Evolutionary conservation across 2,797 vertebrate genomes (phyloP), one percentile per base, ranked within the genome.

Genomic region (Choloepus didactylus): DNA sequence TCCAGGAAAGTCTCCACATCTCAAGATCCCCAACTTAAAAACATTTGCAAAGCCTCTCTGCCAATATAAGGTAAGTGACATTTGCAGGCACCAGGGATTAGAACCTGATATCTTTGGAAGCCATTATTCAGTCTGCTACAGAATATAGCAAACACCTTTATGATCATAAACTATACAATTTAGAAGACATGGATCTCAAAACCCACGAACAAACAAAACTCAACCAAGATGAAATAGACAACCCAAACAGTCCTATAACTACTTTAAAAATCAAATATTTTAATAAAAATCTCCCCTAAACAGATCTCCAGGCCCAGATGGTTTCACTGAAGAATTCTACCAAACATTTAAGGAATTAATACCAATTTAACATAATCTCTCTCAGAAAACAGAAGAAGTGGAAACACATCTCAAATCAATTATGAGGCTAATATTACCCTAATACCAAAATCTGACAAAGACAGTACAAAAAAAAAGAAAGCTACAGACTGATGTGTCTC

Each of bases 121-220:
- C 46, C 46, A 49, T 10, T 49, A 49, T 49, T 49, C n/a, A 59
- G 66, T 9, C 44, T 69, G 38, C 25, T 66, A 60, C 4, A 72
- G 44, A 86, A 59, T 18, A 54, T 3, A 75, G 51, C 8, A 59
- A 89, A 67, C 35, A 91, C 62, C 14, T 82, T 86, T 77, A 70
- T 12, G 7, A 9, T 91, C 16, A 89, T 60, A 89, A 89, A 86
- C 46, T 70, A 4, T 46, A 44, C 0, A 86, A 83, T 67, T 83
- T 72, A 49, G 41, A 82, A 67, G 67, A 85, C 83, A 38, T 27
- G 9, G 10, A 89, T 76, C 70, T 85, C 49, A 72, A 93, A 86
- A 87, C 81, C 15, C 54, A 67, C 6, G 66, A 51, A 41, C 27
- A 72, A 15, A 12, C 38, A 75, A 86, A 84, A 59, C 23, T 84